Conservation (phyloP, 2,113 vertebrate genomes). For the Orthonyx spaldingii region DNA sequence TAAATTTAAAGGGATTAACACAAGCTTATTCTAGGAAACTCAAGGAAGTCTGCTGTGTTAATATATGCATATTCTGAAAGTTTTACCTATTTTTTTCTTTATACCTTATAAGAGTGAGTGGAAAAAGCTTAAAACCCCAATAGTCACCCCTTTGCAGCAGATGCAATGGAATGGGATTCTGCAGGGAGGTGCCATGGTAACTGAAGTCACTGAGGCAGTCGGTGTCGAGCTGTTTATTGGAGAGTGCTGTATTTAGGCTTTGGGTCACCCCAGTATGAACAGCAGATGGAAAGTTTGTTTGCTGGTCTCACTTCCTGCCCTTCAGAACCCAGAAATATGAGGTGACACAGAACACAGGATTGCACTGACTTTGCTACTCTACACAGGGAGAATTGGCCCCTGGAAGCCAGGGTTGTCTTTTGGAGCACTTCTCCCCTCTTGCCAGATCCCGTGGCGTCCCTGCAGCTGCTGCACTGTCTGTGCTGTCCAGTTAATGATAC, state of each 20-base stretch:
- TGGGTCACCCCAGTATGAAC: not conserved
- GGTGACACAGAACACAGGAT: not conserved
- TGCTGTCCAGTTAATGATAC: not conserved
- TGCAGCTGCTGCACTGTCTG: not conserved
- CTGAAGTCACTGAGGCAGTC: not conserved
- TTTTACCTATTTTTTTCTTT: not conserved
- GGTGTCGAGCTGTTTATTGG: not conserved
- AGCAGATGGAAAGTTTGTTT: not conserved
- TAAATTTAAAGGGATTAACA: not conserved
- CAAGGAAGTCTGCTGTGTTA: not conserved
- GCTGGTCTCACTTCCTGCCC: not conserved
- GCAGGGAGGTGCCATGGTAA: not conserved
- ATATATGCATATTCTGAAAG: not conserved
- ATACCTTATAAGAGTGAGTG: not conserved
- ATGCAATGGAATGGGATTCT: not conserved
- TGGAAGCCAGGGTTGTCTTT: not conserved
- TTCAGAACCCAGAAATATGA: not conserved
- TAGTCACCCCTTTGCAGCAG: not conserved
- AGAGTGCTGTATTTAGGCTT: not conserved
- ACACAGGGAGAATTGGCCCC: accelerated
- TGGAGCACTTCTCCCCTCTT: not conserved
- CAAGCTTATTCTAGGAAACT: not conserved
- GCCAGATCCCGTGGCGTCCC: not conserved
- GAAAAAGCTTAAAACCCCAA: not conserved
- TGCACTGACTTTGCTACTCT: not conserved